Percentiles rank a stretch among this genome's conserved stretches.
These are phyloP conservation scores for Alloplasta piceator DNA, from an alignment of 2,888 invertebrate genomes.

Conservation along the genomic window DNA sequence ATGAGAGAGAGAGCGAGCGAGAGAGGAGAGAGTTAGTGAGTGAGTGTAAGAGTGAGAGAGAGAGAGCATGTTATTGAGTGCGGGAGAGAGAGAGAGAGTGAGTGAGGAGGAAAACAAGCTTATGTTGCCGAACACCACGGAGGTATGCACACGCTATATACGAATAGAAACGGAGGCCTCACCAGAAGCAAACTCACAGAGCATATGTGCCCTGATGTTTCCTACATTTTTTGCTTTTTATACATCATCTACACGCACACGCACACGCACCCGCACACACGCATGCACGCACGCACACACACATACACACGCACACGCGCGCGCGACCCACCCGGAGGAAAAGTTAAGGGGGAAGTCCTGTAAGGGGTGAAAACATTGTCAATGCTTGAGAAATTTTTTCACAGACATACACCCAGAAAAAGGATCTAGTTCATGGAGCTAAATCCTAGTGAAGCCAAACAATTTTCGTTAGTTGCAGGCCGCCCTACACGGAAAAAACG, in stretches of 20 bases:
- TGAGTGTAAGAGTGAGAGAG: constrained; percentile 54
- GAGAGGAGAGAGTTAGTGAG: constrained; percentile 65
- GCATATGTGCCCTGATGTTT: constrained; percentile 55
- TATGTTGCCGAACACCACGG: constrained; percentile 53
- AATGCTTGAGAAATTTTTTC: no score
- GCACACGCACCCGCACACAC: no score
- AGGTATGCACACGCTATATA: constrained; percentile 55
- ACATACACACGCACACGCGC: no score
- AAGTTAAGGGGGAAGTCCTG: background rate
- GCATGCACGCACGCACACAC: no score
- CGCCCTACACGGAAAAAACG: no score
- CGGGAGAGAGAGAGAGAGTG: constrained; percentile 45
- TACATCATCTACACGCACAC: no score
- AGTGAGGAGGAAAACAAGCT: constrained; percentile 40
- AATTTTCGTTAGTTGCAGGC: no score
- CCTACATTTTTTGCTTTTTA: constrained; percentile 59
- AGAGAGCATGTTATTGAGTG: constrained; percentile 11
- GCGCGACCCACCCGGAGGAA: background rate
- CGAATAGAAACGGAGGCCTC: constrained; percentile 15
- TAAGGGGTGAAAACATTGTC: no score
- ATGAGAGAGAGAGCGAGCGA: constrained; percentile 65
- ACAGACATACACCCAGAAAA: no score
- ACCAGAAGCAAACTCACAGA: constrained; percentile 42
- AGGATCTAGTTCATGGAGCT: no score
- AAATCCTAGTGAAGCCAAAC: no score